Percentiles rank a stretch among this genome's conserved stretches.
These are phyloP conservation scores for Periplaneta americana DNA, from an alignment of 1,140 invertebrate species.

Conservation along the genomic window DNA sequence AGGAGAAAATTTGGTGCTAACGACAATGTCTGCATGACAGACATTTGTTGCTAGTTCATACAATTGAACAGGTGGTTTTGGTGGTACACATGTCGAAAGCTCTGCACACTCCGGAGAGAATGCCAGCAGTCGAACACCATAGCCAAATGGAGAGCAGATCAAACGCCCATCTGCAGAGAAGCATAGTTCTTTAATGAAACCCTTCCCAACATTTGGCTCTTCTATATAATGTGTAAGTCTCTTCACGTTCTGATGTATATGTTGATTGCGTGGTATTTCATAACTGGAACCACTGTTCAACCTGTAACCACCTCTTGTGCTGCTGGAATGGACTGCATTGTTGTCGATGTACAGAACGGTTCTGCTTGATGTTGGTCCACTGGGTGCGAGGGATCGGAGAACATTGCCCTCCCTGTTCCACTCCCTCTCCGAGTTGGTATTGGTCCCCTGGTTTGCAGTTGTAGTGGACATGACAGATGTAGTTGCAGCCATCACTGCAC, in stretches of 20 bases:
- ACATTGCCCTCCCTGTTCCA: not conserved
- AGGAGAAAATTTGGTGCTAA: conserved; percentile 88
- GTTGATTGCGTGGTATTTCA: not conserved
- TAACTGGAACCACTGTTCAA: not conserved
- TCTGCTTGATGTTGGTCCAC: not conserved
- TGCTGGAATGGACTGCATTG: not conserved
- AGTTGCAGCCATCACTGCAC: not conserved
- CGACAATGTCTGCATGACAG: conserved; percentile 77
- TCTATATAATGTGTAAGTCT: conserved; percentile 79
- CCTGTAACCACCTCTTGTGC: not conserved
- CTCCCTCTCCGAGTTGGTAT: not conserved
- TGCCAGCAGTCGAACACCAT: conserved; percentile 73
- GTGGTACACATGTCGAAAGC: conserved; percentile 60
- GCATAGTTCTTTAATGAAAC: conserved; percentile 81
- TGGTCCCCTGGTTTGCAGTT: not conserved
- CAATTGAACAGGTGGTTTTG: conserved; percentile 41
- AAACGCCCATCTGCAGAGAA: conserved; percentile 84
- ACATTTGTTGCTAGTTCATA: conserved; percentile 61
- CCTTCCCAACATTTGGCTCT: conserved; percentile 82
- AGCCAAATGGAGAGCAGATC: conserved; percentile 83
- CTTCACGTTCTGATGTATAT: conserved; percentile 61
- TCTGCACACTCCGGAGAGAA: conserved; percentile 76
- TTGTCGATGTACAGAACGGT: not conserved
- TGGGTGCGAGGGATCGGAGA: not conserved
- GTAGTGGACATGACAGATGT: not conserved